Base-by-base conservation (phyloP, 2,797 vertebrate species). In the Furcifer pardalis region DNA sequence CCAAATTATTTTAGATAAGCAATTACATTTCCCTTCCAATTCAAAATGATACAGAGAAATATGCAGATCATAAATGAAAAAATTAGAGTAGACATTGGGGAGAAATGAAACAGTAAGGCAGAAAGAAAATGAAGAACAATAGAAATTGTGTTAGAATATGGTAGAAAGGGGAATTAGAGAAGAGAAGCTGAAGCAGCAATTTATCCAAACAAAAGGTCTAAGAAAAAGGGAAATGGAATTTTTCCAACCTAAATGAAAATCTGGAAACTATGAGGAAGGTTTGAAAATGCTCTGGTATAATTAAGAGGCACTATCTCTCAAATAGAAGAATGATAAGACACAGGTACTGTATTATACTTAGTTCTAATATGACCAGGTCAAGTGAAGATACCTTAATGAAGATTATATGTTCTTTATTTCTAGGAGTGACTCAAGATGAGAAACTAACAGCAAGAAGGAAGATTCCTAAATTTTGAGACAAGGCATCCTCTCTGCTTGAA, bases 1-100 rank as follows among this genome's bases (percentile, higher is more conserved):
- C 76, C 42, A 78, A 62, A 49, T 23, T 72, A 72, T 72, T 84
- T 72, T 62, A 78, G 52, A 78, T 62, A 84, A 78, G 76, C 52
- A 84, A 56, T 32, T 60, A 49, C 35, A 69, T 77, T 84, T 69
- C 37, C 10, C n/a, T 13, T 78, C 23, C 52, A 60, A 25, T 84
- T 69, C 46, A 84, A 84, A 71, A 71, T 46, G 71, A 49, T 46
- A 76, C 4, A 84, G 30, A 60, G 13, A 77, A 77, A 69, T 30
- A 68, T 46, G 37, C 12, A 71, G 21, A 71, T 71, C 46, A 35
- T 17, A 77, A 84, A 84, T 59, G 27, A 25, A 5, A 68, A n/a
- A 46, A 42, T 52, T 42, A 77, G 35, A 83, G 62, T 76, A 56
- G 62, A 56, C 44, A 65, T 66, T 49, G 63, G 46, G 46, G 35